Base-by-base conservation (phyloP, 2,888 invertebrate species). In the Lycia hirtaria region DNA sequence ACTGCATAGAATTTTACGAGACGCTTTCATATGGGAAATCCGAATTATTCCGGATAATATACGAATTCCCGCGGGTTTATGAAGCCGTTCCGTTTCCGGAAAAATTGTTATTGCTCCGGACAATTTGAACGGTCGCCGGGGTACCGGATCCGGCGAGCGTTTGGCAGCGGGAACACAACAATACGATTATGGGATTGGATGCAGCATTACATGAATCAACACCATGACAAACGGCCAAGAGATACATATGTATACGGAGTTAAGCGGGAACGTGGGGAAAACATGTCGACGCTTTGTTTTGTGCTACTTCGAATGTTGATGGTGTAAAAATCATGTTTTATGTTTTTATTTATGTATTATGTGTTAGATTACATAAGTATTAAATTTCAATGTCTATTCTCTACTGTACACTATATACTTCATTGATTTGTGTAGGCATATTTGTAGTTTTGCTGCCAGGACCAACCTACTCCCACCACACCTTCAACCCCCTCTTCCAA, bases 21-120 rank as follows among this genome's bases (percentile, higher is more conserved):
- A 55, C 76, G 69, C 69, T 74, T 78, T 73, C 72, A 70, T 81
- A 72, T 70, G 71, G 73, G 69, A 71, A 67, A 75, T 73, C 75
- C 70, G 68, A 62, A 68, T 64, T 55, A 59, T 61, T 61, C 55
- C 55, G 33, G 35, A 47, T 52, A 60, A 56, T 63, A 56, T 62
- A 58, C 22, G 52, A 43, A 58, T 58, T 58, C 57, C 52, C 48
- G 57, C 43, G 48, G 48, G 57, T 37, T 41, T 52, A 58, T 58
- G 52, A 49, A 58, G 57, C 57, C 48, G 52, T 58, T 52, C 26
- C 35, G 33, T 17, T 37, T 33, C 30, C 28, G 41, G 57, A 57
- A 48, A 43, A 52, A 49, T 52, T 58, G 52, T 53, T 58, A 57
- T 57, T 48, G 57, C 40, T 17, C 26, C 26, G 38, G 38, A 45